Evolutionary conservation across 1,140 invertebrate species (phyloP).

Genomic region (Prorops nasuta): DNA sequence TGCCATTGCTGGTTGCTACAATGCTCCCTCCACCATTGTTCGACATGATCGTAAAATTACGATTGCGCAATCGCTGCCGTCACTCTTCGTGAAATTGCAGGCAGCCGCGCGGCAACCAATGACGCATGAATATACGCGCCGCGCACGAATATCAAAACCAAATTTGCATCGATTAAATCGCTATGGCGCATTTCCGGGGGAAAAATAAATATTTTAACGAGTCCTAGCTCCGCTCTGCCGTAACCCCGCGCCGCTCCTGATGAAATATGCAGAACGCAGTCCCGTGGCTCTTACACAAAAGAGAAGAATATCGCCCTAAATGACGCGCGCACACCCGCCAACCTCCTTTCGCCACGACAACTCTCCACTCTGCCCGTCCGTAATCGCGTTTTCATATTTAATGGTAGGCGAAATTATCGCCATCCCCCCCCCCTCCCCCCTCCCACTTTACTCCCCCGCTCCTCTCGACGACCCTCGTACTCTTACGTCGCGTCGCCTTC

Average conservation of each 20-base stretch:
- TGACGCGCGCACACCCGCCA: not conserved
- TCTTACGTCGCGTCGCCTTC: too few relatives aligned
- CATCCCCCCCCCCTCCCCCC: too few relatives aligned
- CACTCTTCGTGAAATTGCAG: not conserved
- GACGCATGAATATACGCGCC: not conserved
- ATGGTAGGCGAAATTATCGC: conserved; percentile 22
- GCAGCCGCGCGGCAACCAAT: not conserved
- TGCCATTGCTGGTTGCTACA: not conserved
- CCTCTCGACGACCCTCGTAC: too few relatives aligned
- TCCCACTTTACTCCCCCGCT: too few relatives aligned
- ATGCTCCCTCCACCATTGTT: not conserved
- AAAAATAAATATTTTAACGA: conserved; percentile 4
- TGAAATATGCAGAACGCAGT: conserved; percentile 1
- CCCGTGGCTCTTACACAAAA: conserved; percentile 2
- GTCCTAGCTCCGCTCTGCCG: not conserved
- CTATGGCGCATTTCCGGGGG: not conserved
- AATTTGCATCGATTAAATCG: conserved; percentile 1
- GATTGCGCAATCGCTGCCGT: not conserved
- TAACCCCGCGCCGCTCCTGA: not conserved
- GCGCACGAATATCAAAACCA: not conserved
- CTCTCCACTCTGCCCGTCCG: not conserved
- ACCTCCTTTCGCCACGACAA: not conserved
- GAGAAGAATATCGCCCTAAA: conserved; percentile 1
- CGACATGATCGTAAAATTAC: not conserved
- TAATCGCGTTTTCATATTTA: conserved; percentile 27